Conservation (phyloP, 2,113 vertebrate genomes). For the Fukomys damarensis region DNA sequence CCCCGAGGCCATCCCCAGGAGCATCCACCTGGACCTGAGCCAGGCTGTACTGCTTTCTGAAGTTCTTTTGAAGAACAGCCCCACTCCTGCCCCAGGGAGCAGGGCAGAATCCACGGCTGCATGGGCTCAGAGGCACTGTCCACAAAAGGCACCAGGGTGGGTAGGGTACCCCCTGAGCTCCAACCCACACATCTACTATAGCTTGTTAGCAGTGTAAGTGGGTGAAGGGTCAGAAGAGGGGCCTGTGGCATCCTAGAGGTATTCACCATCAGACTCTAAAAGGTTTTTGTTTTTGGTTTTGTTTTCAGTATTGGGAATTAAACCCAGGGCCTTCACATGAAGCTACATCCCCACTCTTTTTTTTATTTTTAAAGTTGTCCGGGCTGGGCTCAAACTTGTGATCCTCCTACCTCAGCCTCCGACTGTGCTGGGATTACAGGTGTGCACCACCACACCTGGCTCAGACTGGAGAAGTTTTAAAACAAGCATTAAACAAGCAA, state of each 20-base stretch:
- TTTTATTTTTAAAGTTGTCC: not conserved
- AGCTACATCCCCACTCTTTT: not conserved
- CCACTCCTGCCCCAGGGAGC: not conserved
- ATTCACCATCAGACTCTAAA: not conserved
- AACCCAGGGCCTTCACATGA: not conserved
- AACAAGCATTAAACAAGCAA: not conserved
- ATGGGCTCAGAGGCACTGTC: not conserved
- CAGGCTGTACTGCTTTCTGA: not conserved
- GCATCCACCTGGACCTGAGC: too few species aligned
- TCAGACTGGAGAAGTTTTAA: not conserved
- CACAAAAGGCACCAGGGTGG: not conserved
- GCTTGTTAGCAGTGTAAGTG: accelerated
- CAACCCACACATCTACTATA: accelerated
- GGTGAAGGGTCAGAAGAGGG: accelerated
- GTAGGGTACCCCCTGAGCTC: not conserved
- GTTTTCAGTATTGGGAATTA: not conserved
- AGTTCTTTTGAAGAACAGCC: not conserved
- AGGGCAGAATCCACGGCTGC: not conserved
- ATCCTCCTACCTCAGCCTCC: not conserved
- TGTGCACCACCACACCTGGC: not conserved
- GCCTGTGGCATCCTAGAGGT: accelerated
- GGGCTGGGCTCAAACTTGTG: not conserved
- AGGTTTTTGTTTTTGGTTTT: too few species aligned
- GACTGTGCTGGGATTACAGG: not conserved
- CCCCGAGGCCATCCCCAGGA: not conserved